phyloP scores from a whole-genome alignment of 2,888 invertebrate species.

The Eristalis tenax region DNA sequence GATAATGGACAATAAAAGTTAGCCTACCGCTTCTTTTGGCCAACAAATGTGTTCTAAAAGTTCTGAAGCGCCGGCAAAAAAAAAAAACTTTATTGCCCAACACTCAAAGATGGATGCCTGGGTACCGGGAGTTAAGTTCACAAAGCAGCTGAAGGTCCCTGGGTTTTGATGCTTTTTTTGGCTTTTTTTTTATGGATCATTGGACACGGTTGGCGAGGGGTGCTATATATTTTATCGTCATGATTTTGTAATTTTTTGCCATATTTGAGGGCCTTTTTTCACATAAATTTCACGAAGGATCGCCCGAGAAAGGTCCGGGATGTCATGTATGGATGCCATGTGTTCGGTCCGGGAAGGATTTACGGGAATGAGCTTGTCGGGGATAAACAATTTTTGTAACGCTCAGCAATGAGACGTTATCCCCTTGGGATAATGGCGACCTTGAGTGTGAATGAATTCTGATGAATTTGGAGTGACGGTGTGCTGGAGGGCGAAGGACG shows the following conservation, averaged over 20 bases:
- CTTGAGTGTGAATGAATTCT: constrained; percentile 75
- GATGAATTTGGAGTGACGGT: not conserved
- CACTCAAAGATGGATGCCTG: not conserved
- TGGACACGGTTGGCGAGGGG: not conserved
- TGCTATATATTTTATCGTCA: not conserved
- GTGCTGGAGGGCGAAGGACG: not conserved
- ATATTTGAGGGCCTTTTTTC: not conserved
- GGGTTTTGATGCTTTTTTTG: not conserved
- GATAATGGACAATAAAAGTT: constrained; percentile 59
- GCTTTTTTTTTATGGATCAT: not conserved
- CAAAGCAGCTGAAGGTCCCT: not conserved
- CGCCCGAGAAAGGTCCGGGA: not conserved
- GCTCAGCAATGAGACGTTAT: not conserved
- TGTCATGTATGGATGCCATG: not conserved
- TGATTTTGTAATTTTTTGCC: constrained; percentile 1
- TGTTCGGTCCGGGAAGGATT: not conserved
- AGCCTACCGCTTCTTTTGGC: constrained; percentile 39
- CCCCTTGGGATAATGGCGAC: not conserved
- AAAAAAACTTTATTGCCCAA: not conserved
- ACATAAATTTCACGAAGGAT: not conserved
- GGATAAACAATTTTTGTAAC: not conserved
- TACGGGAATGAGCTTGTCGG: not conserved
- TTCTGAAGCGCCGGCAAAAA: not conserved
- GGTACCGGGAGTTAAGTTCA: not conserved
- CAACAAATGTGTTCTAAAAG: constrained; percentile 11